These are phyloP conservation scores for Crematogaster levior DNA, from an alignment of 2,888 invertebrate species.

Conservation along the genomic window DNA sequence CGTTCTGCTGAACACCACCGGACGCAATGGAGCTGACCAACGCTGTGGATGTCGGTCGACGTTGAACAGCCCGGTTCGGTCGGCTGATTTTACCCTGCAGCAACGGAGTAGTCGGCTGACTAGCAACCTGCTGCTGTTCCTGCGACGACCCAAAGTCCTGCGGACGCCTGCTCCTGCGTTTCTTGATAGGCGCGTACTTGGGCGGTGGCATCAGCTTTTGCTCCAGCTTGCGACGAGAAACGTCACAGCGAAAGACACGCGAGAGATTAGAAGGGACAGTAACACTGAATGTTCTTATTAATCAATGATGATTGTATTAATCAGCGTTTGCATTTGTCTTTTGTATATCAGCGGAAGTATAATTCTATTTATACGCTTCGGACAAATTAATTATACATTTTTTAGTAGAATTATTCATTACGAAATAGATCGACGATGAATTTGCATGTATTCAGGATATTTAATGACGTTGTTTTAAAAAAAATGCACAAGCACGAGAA, in stretches of 20 bases:
- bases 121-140: slow-evolving; percentile 69
- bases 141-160: slow-evolving; percentile 85
- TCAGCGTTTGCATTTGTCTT: background rate
- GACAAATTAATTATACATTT: background rate
- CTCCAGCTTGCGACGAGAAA: slow-evolving; percentile 73
- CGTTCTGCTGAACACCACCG: slow-evolving; percentile 82
- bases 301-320: background rate
- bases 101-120: slow-evolving; percentile 82
- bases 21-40: slow-evolving; percentile 82
- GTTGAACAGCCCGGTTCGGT: slow-evolving; percentile 69
- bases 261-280: background rate
- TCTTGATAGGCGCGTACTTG: slow-evolving; percentile 89
- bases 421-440: background rate
- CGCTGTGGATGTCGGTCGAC: slow-evolving; percentile 83
- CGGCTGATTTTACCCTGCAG: slow-evolving; percentile 74
- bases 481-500: no score
- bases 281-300: background rate
- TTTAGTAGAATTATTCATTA: background rate
- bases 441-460: background rate
- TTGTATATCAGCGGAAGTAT: background rate
- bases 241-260: background rate
- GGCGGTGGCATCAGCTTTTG: slow-evolving; percentile 92
- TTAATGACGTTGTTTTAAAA: no score
- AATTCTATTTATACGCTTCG: background rate
- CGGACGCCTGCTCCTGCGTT: slow-evolving; percentile 89